Evolutionary conservation across 2,888 invertebrate species (phyloP).

Genomic region (Callyntrura guangdongensis): DNA sequence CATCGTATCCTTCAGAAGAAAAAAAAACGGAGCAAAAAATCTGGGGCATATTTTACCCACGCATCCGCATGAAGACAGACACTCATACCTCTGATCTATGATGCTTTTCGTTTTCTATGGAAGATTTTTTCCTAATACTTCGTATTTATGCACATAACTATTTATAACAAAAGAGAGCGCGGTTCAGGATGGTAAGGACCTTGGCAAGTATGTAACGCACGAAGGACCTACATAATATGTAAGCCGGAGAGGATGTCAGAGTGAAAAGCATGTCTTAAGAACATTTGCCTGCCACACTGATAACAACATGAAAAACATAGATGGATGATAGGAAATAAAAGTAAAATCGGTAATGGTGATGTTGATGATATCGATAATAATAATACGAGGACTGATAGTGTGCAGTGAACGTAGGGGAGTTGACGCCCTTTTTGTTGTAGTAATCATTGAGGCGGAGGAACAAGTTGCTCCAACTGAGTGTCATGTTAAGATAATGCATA

Average conservation of each 20-base stretch:
- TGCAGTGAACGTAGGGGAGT: neutral
- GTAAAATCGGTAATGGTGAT: slow-evolving; percentile 3
- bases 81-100: slow-evolving; percentile 43
- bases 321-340: slow-evolving; percentile 27
- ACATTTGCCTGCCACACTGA: slow-evolving; percentile 17
- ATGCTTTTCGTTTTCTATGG: neutral
- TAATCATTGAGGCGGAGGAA: neutral
- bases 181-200: neutral
- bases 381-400: neutral
- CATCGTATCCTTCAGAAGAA: too few species aligned
- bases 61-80: slow-evolving; percentile 10
- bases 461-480: neutral
- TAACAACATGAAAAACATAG: slow-evolving; percentile 3
- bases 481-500: slow-evolving; percentile 51
- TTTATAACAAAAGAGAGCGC: neutral
- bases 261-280: slow-evolving; percentile 4
- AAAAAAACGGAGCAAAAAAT: slow-evolving; percentile 27
- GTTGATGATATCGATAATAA: neutral
- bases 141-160: neutral
- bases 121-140: neutral
- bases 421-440: slow-evolving; percentile 52
- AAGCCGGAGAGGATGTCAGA: neutral
- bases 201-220: neutral
- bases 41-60: slow-evolving; percentile 42
- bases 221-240: neutral